Evolutionary conservation across 1,140 invertebrate species (phyloP), one percentile per base, ranked within the genome.

Genomic region (Venustaconcha ellipsiformis): DNA sequence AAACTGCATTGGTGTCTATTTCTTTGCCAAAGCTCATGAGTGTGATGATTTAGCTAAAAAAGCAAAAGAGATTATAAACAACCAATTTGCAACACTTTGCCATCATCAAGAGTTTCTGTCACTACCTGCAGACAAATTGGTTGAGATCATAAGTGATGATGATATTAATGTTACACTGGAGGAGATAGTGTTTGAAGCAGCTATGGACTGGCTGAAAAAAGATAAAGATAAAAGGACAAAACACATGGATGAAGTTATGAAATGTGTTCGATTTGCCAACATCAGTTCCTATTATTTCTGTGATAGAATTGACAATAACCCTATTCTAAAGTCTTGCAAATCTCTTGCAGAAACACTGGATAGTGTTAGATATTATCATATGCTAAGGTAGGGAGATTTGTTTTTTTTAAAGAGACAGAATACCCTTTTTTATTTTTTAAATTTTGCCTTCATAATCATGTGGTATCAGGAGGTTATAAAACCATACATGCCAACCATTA

Each of bases 231-330:
- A 78, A 2, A 67, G 88, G 56, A 79, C 77, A 23, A 20, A 67
- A 26, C 66, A 84, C 71, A 64, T 88, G 13, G 79, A 74, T 18
- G 79, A 91, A 86, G 89, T 93, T 56, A 86, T 93, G 78, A 90
- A 91, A 73, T 90, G 91, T 83, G 92, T 93, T 14, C 83, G 92
- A 48, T 87, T 93, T 80, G 91, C 92, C 20, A 89, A 92, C 65
- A 85, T 93, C 60, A 92, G 90, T 76, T 92, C 92, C 0, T 93
- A 93, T 82, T 93, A 92, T 84, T 89, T 93, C 63, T 90, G 92
- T 84, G 92, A 93, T 83, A 89, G 88, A 79, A 92, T 93, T 20
- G 91, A 91, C 76, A 87, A 82, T 26, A 83, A 90, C 74, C 72
- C 84, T 57, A 84, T 90, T 20, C 85, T 92, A 8, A 78, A 77